These are phyloP conservation scores for Cochlearius cochlearius DNA, from an alignment of 2,113 vertebrate species.

Conservation along the genomic window DNA sequence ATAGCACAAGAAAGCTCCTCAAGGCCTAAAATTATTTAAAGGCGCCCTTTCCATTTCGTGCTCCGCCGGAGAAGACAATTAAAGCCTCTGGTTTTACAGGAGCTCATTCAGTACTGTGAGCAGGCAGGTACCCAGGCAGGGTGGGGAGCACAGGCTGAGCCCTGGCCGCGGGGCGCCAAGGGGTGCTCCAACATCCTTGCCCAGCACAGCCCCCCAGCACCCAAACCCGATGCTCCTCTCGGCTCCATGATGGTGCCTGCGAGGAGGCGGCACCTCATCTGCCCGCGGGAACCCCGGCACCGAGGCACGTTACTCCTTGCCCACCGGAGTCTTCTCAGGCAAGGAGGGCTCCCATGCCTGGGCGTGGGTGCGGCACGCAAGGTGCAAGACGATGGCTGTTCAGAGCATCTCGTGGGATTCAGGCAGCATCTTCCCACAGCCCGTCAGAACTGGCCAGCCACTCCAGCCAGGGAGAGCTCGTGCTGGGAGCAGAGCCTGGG, in stretches of 20 bases:
- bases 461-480: background rate
- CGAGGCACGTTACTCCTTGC: background rate
- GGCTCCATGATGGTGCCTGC: rapidly evolving
- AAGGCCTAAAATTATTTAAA: slow-evolving; percentile 17
- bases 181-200: background rate
- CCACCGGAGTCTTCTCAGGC: background rate
- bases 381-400: background rate
- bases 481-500: background rate
- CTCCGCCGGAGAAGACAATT: background rate
- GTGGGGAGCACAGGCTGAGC: background rate
- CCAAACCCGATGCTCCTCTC: background rate
- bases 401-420: background rate
- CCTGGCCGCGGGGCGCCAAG: background rate
- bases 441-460: background rate
- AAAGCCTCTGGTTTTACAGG: background rate
- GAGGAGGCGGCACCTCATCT: background rate
- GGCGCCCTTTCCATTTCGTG: background rate
- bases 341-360: background rate
- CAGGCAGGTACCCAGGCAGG: background rate
- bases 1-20: background rate
- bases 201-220: background rate
- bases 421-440: background rate
- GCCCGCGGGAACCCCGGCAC: background rate
- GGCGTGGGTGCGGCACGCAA: background rate
- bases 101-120: background rate